Percentiles rank a stretch among this genome's conserved stretches.
Conservation (phyloP, 35 echinoderm and acorn worm species). For the Patiria miniata region DNA sequence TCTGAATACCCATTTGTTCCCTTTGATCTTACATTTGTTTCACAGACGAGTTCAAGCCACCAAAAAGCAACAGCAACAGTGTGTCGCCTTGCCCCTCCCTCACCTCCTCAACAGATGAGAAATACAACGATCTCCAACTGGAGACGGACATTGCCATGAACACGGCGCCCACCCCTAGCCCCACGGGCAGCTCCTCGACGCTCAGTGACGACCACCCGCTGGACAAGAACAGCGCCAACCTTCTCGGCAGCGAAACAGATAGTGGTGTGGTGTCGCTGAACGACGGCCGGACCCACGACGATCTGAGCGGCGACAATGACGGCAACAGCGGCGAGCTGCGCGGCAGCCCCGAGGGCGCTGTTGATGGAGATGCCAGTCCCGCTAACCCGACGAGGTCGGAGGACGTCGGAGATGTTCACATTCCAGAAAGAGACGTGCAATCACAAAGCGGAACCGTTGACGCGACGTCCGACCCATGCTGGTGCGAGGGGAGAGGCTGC, state of each 20-base stretch:
- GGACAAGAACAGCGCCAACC: constrained; percentile 81
- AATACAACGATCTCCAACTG: constrained; percentile 69
- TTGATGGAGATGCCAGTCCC: neutral
- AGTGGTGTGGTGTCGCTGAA: constrained; percentile 88
- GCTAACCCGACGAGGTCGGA: neutral
- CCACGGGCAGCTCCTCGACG: constrained; percentile 84
- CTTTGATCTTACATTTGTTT: too few relatives aligned
- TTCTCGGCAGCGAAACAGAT: constrained; percentile 86
- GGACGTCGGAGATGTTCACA: neutral
- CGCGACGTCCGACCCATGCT: neutral
- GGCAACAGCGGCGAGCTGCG: constrained; percentile 24
- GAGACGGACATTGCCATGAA: constrained; percentile 79
- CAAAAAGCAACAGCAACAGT: constrained; percentile 19
- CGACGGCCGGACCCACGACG: constrained; percentile 68
- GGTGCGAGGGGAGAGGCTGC: neutral
- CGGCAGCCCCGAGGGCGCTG: constrained; percentile 49
- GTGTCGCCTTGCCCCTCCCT: neutral
- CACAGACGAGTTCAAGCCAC: constrained; percentile 16
- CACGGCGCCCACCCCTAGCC: constrained; percentile 84
- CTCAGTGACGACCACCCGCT: constrained; percentile 88
- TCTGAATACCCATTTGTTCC: too few relatives aligned
- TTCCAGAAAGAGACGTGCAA: constrained; percentile 12
- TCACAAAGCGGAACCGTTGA: neutral
- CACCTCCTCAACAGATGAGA: constrained; percentile 56
- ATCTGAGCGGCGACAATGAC: constrained; percentile 47